Evolutionary conservation across 2,888 invertebrate species (phyloP), one percentile per base, ranked within the genome.

Genomic region (Ectropis crepuscularia): DNA sequence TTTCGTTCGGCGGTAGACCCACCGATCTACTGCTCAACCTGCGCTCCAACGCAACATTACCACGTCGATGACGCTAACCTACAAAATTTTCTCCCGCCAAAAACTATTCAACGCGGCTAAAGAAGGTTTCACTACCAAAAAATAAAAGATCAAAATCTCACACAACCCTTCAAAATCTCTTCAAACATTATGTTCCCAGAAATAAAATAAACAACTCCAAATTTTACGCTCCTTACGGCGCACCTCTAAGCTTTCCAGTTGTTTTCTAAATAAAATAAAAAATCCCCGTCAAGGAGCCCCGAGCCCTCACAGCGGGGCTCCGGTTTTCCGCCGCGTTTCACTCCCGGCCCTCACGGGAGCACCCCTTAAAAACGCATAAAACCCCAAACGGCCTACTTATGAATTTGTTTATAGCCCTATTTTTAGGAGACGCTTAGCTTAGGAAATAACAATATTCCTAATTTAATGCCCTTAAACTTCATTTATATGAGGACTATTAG

Each of bases 341-440:
- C 90, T 90, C 85, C 77, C 86, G 68, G 77, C 79, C 78, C 84
- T 87, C 86, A 80, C 78, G 74, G 81, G 87, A 85, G 82, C 79
- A 71, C 82, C 86, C 85, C 84, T 90, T 91, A 89, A 90, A 91
- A 90, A 88, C 85, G 80, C 90, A 90, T 92, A 90, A 92, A 87
- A 83, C 80, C 81, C 80, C 83, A 86, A 82, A 85, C 80, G 84
- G 89, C 87, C 90, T 91, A 89, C 90, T 92, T 92, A 92, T 90
- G 92, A 92, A 92, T 92, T 92, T 92, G 92, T 92, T 92, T 92
- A 92, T 87, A 83, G 86, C 82, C 82, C 88, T 83, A 87, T 88
- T 90, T 87, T 83, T 77, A 76, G 73, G 72, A 79, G 81, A 78
- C 78, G 77, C 75, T 78, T 74, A 77, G 85, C 79, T 85, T 84